These are phyloP conservation scores for Nannoperca obscura DNA, from an alignment of 2,797 vertebrate genomes.

Conservation along the genomic window DNA sequence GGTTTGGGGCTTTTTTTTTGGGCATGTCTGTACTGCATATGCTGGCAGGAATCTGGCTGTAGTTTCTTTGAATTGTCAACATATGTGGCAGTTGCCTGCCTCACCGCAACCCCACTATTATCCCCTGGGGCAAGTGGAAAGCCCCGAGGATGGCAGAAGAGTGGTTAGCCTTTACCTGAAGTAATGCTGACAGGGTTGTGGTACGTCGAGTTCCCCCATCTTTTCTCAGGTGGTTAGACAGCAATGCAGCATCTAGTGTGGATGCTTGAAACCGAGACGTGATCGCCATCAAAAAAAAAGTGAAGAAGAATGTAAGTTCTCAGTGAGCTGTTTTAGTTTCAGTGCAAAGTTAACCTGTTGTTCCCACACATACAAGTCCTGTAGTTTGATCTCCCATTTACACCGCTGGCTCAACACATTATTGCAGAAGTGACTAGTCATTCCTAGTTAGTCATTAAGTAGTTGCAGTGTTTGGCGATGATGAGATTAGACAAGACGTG, in stretches of 20 bases:
- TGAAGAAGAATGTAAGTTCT: constrained; percentile 9
- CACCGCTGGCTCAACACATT: neutral
- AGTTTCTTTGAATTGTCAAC: constrained; percentile 64
- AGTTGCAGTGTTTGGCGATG: neutral
- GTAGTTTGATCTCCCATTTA: constrained; percentile 30
- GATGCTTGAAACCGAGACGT: constrained; percentile 32
- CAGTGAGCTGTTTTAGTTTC: constrained; percentile 26
- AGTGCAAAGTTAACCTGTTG: neutral
- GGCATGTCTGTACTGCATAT: constrained; percentile 28
- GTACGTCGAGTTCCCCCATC: constrained; percentile 64
- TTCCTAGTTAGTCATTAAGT: neutral
- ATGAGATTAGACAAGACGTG: constrained; percentile 19
- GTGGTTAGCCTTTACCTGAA: constrained; percentile 70
- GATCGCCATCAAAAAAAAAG: neutral
- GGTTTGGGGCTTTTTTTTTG: constrained; percentile 21
- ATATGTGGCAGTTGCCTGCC: constrained; percentile 35
- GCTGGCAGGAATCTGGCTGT: constrained; percentile 57
- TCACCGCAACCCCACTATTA: constrained; percentile 46
- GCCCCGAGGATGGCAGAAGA: constrained; percentile 60
- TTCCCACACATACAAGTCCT: neutral
- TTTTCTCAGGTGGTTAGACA: constrained; percentile 61
- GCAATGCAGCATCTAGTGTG: neutral
- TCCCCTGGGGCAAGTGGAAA: constrained; percentile 74
- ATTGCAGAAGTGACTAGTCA: constrained; percentile 29
- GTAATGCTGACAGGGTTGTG: constrained; percentile 66